phyloP scores from a whole-genome alignment of 2,888 invertebrate species.

The Xiphydria camelus region DNA sequence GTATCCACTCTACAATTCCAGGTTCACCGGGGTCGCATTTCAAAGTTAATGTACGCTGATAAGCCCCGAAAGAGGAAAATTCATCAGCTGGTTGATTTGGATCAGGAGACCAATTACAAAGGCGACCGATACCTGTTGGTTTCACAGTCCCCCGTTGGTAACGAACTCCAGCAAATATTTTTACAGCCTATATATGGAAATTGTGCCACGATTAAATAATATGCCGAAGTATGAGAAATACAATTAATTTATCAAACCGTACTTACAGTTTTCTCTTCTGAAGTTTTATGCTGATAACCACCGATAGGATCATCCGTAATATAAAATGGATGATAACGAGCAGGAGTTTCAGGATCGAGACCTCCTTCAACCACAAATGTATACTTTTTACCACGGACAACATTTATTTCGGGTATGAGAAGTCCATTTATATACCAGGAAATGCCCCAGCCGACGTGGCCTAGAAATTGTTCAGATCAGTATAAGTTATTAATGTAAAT shows the following conservation, averaged over 20 bases:
- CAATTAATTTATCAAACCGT: background rate
- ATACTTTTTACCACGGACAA: conserved; percentile 84
- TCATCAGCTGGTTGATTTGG: conserved; percentile 77
- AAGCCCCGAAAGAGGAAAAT: conserved; percentile 86
- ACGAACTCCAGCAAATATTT: conserved; percentile 81
- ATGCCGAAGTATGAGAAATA: background rate
- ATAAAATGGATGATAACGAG: conserved; percentile 90
- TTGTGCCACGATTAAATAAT: too few species aligned
- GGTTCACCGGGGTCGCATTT: conserved; percentile 84
- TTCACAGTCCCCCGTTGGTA: conserved; percentile 70
- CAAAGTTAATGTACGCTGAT: conserved; percentile 81
- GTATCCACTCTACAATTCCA: conserved; percentile 85
- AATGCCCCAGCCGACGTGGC: conserved; percentile 92
- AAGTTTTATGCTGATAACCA: conserved; percentile 81
- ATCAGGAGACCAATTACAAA: conserved; percentile 88
- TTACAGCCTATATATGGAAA: conserved; percentile 65
- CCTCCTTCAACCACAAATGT: conserved; percentile 90
- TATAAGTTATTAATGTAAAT: too few species aligned
- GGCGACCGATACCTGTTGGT: conserved; percentile 80
- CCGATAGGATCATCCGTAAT: conserved; percentile 92
- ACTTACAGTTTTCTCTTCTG: conserved; percentile 77
- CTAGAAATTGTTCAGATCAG: conserved; percentile 56
- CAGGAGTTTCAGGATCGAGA: conserved; percentile 74
- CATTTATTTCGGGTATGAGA: conserved; percentile 87
- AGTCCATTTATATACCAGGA: conserved; percentile 94